Conservation (phyloP, 2,888 invertebrate species). For the Chorisops tibialis region DNA sequence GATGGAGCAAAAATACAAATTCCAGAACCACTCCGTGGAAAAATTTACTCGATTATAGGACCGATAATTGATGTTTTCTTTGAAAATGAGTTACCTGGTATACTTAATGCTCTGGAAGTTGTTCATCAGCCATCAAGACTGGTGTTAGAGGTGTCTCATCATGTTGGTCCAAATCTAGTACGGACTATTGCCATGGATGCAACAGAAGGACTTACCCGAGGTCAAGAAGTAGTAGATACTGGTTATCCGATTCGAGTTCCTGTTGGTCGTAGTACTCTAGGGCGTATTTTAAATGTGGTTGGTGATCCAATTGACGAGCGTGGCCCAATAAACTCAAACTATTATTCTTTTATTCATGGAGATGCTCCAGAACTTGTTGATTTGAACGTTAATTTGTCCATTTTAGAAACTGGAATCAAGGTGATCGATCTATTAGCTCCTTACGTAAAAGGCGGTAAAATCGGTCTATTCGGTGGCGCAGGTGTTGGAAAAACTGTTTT, state of each 20-base stretch:
- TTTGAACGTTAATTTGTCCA: constrained; percentile 73
- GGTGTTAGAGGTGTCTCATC: constrained; percentile 64
- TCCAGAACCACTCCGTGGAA: constrained; percentile 17
- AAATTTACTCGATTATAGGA: constrained; percentile 54
- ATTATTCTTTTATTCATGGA: constrained; percentile 78
- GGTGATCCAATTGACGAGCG: constrained; percentile 82
- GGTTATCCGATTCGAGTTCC: constrained; percentile 88
- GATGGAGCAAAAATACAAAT: not conserved
- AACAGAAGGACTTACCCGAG: constrained; percentile 88
- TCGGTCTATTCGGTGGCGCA: constrained; percentile 89
- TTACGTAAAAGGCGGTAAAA: constrained; percentile 92
- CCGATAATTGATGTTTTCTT: constrained; percentile 97
- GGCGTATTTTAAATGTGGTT: constrained; percentile 92
- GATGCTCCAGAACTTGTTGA: constrained; percentile 89
- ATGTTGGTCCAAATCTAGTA: constrained; percentile 86
- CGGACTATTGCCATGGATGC: constrained; percentile 92
- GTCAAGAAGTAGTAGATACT: constrained; percentile 74
- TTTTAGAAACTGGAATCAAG: constrained; percentile 89
- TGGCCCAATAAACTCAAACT: constrained; percentile 77
- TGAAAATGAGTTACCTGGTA: constrained; percentile 83
- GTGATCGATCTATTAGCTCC: constrained; percentile 90
- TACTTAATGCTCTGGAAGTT: constrained; percentile 92
- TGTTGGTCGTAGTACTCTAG: constrained; percentile 84
- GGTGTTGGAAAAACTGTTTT: constrained; percentile 94
- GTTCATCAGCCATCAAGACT: constrained; percentile 62